A percentile compares a stretch with the other conserved stretches of the same genome.
These are phyloP conservation scores for Drosophila nebulosa DNA, from an alignment of 1,140 invertebrate genomes.

Conservation along the genomic window DNA sequence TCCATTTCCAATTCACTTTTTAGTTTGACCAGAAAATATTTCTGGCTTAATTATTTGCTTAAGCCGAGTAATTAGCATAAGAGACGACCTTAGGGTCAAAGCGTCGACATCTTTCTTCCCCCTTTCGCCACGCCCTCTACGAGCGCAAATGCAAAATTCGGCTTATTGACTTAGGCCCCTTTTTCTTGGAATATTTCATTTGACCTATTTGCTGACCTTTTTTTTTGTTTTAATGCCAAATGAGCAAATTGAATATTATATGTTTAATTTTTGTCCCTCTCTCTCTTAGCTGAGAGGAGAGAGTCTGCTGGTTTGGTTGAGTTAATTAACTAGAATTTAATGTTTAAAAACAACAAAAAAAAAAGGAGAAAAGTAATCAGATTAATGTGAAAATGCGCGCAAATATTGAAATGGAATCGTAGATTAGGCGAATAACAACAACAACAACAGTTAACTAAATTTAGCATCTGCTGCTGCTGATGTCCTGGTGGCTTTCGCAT, in stretches of 20 bases:
- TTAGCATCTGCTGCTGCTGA: constrained; percentile 7
- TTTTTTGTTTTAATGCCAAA: background rate
- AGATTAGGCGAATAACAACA: background rate
- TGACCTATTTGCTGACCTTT: background rate
- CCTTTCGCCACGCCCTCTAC: too few species aligned
- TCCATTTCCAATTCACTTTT: constrained; percentile 27
- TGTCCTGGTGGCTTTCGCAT: background rate
- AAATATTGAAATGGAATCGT: background rate
- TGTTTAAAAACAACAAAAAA: too few species aligned
- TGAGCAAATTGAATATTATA: background rate
- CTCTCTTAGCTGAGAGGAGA: background rate
- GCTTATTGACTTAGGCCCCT: constrained; percentile 58
- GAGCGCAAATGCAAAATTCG: background rate
- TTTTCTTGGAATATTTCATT: constrained; percentile 20
- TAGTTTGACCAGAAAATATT: constrained; percentile 21
- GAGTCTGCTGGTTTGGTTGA: background rate
- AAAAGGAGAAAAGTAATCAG: background rate
- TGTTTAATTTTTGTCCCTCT: background rate
- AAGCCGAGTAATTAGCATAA: constrained; percentile 31
- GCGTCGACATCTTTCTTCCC: too few species aligned
- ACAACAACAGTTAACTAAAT: background rate
- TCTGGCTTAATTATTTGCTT: constrained; percentile 42
- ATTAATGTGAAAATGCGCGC: background rate
- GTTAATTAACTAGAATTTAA: constrained; percentile 1
- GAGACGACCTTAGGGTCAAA: background rate